phyloP scores from a whole-genome alignment of 2,888 invertebrate genomes.

The Lycia hirtaria region DNA sequence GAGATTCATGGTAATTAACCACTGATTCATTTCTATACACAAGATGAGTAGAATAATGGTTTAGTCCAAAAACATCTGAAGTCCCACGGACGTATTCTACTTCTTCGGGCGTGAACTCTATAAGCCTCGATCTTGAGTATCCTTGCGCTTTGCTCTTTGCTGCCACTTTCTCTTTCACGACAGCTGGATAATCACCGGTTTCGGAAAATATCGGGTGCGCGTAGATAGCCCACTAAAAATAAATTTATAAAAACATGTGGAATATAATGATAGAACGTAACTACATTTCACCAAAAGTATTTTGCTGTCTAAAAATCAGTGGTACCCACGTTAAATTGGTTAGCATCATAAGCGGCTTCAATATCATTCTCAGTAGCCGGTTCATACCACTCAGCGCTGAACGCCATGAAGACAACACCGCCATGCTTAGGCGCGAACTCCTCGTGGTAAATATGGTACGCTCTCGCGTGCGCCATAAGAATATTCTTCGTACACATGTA shows the following conservation, averaged over 20 bases:
- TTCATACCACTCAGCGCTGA: constrained; percentile 82
- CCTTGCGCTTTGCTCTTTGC: constrained; percentile 80
- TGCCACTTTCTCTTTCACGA: constrained; percentile 82
- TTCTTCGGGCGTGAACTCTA: constrained; percentile 70
- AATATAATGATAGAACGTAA: no score
- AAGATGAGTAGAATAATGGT: constrained; percentile 84
- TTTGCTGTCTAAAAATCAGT: no score
- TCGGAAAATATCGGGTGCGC: constrained; percentile 84
- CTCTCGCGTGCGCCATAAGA: constrained; percentile 80
- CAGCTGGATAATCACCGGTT: constrained; percentile 85
- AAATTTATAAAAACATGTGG: no score
- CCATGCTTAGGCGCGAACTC: constrained; percentile 61
- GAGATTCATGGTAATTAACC: constrained; percentile 36
- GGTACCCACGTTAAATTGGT: constrained; percentile 75
- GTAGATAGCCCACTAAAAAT: constrained; percentile 81
- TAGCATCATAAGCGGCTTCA: constrained; percentile 74
- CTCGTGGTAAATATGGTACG: constrained; percentile 68
- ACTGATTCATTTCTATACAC: constrained; percentile 54
- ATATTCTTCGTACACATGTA: constrained; percentile 78
- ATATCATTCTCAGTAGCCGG: constrained; percentile 64
- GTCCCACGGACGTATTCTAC: constrained; percentile 56
- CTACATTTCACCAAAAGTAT: no score
- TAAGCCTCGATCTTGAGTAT: constrained; percentile 67
- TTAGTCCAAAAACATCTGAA: constrained; percentile 77
- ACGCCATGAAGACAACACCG: constrained; percentile 73